Conservation (phyloP, 1,140 invertebrate species). For the Chelonus insularis region DNA sequence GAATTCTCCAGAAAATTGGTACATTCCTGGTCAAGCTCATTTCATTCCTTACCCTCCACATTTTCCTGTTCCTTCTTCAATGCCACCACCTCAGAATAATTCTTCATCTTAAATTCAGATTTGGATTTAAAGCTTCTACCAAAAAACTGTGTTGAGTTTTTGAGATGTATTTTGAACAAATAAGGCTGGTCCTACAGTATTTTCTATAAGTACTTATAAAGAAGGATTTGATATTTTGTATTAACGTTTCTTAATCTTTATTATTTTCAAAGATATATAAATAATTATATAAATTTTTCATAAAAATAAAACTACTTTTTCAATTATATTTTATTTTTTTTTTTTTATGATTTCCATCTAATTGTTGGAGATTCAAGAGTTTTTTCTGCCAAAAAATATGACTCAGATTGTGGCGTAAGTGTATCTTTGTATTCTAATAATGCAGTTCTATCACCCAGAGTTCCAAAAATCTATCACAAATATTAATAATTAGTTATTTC, state of each 20-base stretch:
- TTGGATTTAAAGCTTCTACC: too few relatives aligned
- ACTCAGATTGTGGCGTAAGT: constrained; percentile 55
- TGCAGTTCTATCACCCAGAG: constrained; percentile 54
- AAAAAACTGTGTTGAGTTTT: too few relatives aligned
- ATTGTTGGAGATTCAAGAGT: constrained; percentile 50
- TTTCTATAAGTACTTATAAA: too few relatives aligned
- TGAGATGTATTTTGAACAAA: too few relatives aligned
- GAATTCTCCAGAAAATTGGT: constrained; percentile 38
- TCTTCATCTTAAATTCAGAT: background rate
- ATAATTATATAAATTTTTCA: too few relatives aligned
- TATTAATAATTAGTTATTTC: too few relatives aligned
- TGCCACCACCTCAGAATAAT: background rate
- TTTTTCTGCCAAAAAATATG: constrained; percentile 58
- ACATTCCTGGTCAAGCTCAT: constrained; percentile 32
- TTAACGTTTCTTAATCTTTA: too few relatives aligned
- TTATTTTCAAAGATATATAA: too few relatives aligned
- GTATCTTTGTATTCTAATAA: constrained; percentile 56
- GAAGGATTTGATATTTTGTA: too few relatives aligned
- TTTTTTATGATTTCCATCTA: constrained; percentile 45
- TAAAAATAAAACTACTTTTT: too few relatives aligned
- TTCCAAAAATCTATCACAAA: constrained; percentile 56
- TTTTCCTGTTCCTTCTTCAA: background rate
- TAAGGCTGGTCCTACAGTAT: too few relatives aligned
- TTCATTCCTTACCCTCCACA: constrained; percentile 30
- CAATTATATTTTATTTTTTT: too few relatives aligned